Base-by-base conservation (phyloP, 2,797 vertebrate species). In the Channa striata region DNA sequence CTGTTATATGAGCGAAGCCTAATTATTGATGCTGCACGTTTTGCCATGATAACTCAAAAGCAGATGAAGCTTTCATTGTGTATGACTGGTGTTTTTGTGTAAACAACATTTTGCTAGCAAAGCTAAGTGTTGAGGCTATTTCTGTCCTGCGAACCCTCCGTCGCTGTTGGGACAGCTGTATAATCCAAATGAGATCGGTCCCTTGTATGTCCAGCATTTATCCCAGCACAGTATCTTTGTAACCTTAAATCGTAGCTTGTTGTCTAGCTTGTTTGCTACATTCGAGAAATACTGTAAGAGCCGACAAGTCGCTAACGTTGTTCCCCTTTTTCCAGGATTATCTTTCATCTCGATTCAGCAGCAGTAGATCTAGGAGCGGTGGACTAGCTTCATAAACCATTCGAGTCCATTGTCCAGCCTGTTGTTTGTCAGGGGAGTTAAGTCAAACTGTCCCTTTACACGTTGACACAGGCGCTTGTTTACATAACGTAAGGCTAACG, bases 101-200 rank as follows among this genome's bases (percentile, higher is more conserved):
- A 90, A 92, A 92, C 88, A 91, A 91, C 87, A 78, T 90, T 89
- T 87, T 87, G 85, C 89, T 91, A 91, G 90, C 87, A 91, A 88
- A 92, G 87, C 88, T 82, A 85, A 91, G 81, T 81, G 87, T 86
- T 84, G 11, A 21, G n/a, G 44, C 44, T 47, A 89, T 91, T 88
- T 88, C 81, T 90, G 83, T 87, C 81, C 80, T 78, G 76, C 73
- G 79, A 83, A 71, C 66, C 75, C 59, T 12, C 61, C 59, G 70
- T 89, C 70, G 83, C 72, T 51, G 77, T 87, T 77, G 74, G 77
- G 84, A 76, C 86, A 88, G 74, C 83, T 87, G 72, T 74, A 59
- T 77, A 59, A 67, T 65, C 64, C 68, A 68, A 1, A 83, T 77
- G 73, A 80, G 11, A 77, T 59, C 72, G 62, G n/a, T 25, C 48